These are phyloP conservation scores for Brenthis hecate DNA, from an alignment of 2,888 invertebrate genomes.

Conservation along the genomic window DNA sequence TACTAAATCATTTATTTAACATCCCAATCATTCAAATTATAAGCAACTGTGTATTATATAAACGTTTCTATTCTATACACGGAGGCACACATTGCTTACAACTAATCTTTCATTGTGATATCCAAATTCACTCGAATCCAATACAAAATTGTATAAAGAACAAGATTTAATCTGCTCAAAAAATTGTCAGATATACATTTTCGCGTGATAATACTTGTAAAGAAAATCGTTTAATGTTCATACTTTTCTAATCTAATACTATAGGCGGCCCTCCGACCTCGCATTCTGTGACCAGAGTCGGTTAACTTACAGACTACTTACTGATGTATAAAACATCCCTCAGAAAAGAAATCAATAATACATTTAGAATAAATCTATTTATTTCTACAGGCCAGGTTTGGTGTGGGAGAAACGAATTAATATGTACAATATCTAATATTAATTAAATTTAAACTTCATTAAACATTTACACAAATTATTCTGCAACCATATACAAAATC, in stretches of 20 bases:
- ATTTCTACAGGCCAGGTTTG: slow-evolving; percentile 11
- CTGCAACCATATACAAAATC: background rate
- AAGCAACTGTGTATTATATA: slow-evolving; percentile 33
- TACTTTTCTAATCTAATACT: slow-evolving; percentile 60
- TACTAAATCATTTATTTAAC: slow-evolving; percentile 39
- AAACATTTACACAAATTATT: slow-evolving; percentile 20
- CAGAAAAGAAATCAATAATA: slow-evolving; percentile 15
- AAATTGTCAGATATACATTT: slow-evolving; percentile 36
- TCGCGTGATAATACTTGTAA: slow-evolving; percentile 44
- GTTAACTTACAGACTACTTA: slow-evolving; percentile 36
- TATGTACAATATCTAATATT: slow-evolving; percentile 10
- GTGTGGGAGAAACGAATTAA: slow-evolving; percentile 5
- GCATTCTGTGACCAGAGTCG: slow-evolving; percentile 67
- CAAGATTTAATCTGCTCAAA: background rate
- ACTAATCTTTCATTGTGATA: slow-evolving; percentile 26
- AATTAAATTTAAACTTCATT: slow-evolving; percentile 20
- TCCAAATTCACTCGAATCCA: slow-evolving; percentile 5
- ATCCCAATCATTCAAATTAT: background rate
- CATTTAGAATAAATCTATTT: slow-evolving; percentile 2
- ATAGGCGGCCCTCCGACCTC: slow-evolving; percentile 78
- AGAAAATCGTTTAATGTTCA: slow-evolving; percentile 40
- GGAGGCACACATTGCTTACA: slow-evolving; percentile 79
- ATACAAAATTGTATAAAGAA: background rate
- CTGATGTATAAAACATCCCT: background rate
- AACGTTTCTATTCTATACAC: slow-evolving; percentile 71